A percentile compares a stretch with the other conserved stretches of the same genome.
Conservation (phyloP, 1,140 invertebrate species). For the Amphibalanus amphitrite region DNA sequence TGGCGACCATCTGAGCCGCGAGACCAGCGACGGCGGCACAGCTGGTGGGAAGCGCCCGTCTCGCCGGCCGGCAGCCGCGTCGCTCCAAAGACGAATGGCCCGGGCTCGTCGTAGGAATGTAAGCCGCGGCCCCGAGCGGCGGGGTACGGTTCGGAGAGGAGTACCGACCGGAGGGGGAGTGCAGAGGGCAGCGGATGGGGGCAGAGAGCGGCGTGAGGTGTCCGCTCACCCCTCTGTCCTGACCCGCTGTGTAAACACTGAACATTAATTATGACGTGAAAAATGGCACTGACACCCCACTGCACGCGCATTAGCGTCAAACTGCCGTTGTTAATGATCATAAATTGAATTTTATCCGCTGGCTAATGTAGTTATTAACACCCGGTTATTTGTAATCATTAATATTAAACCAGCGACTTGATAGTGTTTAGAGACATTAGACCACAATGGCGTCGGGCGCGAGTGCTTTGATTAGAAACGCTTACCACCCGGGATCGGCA, state of each 20-base stretch:
- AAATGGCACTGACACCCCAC: not conserved
- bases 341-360: not conserved
- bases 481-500: too few species aligned
- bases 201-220: not conserved
- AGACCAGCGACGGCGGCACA: too few species aligned
- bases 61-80: too few species aligned
- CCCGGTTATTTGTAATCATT: conserved; percentile 1
- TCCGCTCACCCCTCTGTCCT: too few species aligned
- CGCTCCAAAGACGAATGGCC: too few species aligned
- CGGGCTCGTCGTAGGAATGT: not conserved
- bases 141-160: not conserved
- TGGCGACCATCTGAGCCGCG: too few species aligned
- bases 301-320: not conserved
- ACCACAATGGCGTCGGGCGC: not conserved
- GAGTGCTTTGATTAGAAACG: not conserved
- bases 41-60: too few species aligned
- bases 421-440: not conserved
- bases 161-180: not conserved
- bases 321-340: not conserved
- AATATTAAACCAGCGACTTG: not conserved
- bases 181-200: not conserved
- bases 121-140: too few species aligned
- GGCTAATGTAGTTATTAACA: not conserved
- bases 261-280: not conserved
- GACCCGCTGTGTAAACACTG: not conserved